Base-by-base conservation (phyloP, 1,140 invertebrate genomes). In the Calliopsis andreniformis region DNA sequence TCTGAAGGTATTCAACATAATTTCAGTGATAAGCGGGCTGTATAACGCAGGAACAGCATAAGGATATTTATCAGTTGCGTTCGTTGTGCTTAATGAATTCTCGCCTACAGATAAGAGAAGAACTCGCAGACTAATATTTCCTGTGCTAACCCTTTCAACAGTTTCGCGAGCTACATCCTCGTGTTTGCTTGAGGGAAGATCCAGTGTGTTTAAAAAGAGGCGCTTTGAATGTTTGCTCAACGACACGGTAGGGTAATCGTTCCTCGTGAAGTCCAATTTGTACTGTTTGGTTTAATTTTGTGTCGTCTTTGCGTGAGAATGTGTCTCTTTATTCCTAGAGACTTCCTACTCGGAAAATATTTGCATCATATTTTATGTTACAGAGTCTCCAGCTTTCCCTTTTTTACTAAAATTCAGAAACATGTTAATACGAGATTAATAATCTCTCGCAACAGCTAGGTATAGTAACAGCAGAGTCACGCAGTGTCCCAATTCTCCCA, bases 1-100 rank as follows among this genome's bases (percentile, higher is more conserved):
- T 68, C 45, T 43, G 61, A 49, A 61, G 49, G 64, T 32, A 53
- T 43, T 49, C 64, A 49, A 72, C 76, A 87, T 86, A 87, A 87
- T 86, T 86, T 75, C 76, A 82, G 80, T 85, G 82, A 62, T 75
- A 62, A 86, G 45, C 79, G 51, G 73, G 85, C 81, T 73, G 72
- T n/a, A n/a, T 78, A 59, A 68, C 55, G 39, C 35, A 66, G 66
- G 32, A 16, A 8, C 49, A 28, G n/a, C 6, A n/a, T 30, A 45
- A 39, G 30, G n/a, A n/a, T n/a, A n/a, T n/a, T n/a, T 55, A 16
- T 25, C 39, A 6, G 47, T 68, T 45, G 14, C 20, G 14, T 43
- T 77, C 20, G 39, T 32, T 14, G 28, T 18, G 56, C 18, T 7
- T 63, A 39, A 7, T 16, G 32, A 76, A 14, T 28, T 55, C 49